phyloP scores from a whole-genome alignment of 1,140 invertebrate genomes.

The Leptinotarsa texana region DNA sequence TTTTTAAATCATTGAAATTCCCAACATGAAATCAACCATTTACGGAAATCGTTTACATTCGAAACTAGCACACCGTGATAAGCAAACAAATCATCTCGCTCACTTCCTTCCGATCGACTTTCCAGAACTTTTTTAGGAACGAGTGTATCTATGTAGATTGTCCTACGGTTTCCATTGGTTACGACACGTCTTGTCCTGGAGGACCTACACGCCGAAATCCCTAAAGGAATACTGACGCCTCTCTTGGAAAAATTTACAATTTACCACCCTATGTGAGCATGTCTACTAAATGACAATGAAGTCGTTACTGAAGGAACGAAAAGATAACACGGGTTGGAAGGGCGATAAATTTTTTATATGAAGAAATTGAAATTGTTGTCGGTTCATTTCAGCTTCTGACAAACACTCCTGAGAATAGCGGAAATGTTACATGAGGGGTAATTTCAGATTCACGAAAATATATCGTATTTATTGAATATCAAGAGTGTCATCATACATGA shows the following conservation, averaged over 20 bases:
- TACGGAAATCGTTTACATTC: no score
- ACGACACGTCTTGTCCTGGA: constrained; percentile 36
- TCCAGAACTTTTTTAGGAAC: constrained; percentile 23
- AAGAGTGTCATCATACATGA: no score
- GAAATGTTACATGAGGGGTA: neutral
- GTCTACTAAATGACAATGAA: constrained; percentile 36
- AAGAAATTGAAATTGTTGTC: constrained; percentile 5
- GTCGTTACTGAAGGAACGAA: constrained; percentile 10
- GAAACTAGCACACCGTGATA: neutral
- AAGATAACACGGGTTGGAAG: constrained; percentile 1
- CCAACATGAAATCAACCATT: no score
- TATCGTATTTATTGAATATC: no score
- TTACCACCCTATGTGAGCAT: constrained; percentile 32
- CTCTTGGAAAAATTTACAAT: constrained; percentile 37
- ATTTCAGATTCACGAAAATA: no score
- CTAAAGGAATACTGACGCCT: constrained; percentile 30
- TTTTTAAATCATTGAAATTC: no score
- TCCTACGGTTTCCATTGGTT: constrained; percentile 35
- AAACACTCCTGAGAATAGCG: neutral
- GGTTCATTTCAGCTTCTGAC: neutral
- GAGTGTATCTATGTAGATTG: constrained; percentile 35
- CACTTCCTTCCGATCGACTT: constrained; percentile 25
- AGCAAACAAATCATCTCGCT: neutral
- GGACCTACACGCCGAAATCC: constrained; percentile 33
- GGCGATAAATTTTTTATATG: constrained; percentile 13